These are phyloP conservation scores for Oxyteleia sp. DNA, from an alignment of 2,888 invertebrate species.

Conservation along the genomic window DNA sequence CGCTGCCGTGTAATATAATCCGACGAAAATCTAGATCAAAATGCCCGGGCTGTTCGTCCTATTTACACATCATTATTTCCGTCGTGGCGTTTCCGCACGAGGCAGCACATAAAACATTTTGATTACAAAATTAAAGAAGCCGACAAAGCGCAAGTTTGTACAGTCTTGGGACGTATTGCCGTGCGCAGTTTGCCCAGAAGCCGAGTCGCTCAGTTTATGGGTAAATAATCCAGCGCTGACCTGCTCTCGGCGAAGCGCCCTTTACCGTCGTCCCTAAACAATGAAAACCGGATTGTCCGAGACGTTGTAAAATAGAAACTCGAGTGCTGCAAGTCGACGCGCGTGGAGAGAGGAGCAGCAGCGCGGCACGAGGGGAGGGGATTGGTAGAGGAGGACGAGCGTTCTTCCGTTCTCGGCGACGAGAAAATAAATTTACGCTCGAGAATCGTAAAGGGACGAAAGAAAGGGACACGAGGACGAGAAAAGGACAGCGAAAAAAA, in stretches of 20 bases:
- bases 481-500: conserved; percentile 19
- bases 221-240: conserved; percentile 62
- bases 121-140: too few relatives aligned
- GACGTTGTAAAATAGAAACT: conserved; percentile 62
- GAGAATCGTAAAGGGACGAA: conserved; percentile 30
- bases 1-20: too few relatives aligned
- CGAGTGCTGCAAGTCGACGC: conserved; percentile 9
- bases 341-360: background rate
- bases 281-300: conserved; percentile 71
- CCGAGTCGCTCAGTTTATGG: conserved; percentile 55
- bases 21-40: too few relatives aligned
- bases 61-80: too few relatives aligned
- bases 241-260: conserved; percentile 48
- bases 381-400: too few relatives aligned
- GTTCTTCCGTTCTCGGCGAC: conserved; percentile 25
- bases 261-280: conserved; percentile 59
- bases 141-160: too few relatives aligned
- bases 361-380: too few relatives aligned
- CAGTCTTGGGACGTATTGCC: too few relatives aligned
- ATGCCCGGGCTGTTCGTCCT: too few relatives aligned
- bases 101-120: too few relatives aligned
- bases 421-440: conserved; percentile 55
- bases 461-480: conserved; percentile 30
- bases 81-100: too few relatives aligned
- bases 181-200: too few relatives aligned